phyloP scores from a whole-genome alignment of 2,113 vertebrate genomes.

The Lipophrys pholis region DNA sequence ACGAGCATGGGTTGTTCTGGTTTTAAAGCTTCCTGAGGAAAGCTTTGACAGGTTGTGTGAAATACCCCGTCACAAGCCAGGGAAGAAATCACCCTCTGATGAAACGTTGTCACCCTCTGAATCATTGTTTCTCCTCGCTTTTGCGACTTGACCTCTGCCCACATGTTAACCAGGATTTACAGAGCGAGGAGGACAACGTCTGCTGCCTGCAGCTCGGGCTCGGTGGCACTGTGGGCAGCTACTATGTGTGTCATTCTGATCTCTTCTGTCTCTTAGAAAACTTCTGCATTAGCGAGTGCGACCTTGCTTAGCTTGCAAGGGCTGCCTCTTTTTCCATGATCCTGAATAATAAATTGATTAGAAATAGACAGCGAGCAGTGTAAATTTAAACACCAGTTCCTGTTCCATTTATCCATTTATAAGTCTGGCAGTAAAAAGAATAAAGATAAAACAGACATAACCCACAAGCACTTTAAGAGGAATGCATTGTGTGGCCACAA shows the following conservation, averaged over 20 bases:
- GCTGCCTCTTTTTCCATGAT: conserved; percentile 22
- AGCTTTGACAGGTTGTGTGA: conserved; percentile 54
- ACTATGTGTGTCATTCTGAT: not conserved
- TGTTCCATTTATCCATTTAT: conserved; percentile 31
- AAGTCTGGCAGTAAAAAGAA: conserved; percentile 16
- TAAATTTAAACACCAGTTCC: conserved; percentile 29
- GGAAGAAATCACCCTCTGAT: conserved; percentile 48
- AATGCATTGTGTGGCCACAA: not conserved
- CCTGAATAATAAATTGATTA: conserved; percentile 43
- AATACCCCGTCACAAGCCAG: conserved; percentile 44
- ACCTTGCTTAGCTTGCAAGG: conserved; percentile 31
- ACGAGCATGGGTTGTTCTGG: conserved; percentile 42
- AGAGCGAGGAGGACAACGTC: not conserved
- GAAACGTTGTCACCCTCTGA: conserved; percentile 64
- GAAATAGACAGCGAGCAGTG: conserved; percentile 21
- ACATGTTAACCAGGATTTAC: conserved; percentile 25
- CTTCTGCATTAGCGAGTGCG: conserved; percentile 16
- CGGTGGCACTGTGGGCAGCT: not conserved
- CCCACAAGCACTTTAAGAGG: conserved; percentile 26
- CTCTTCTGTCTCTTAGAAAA: conserved; percentile 14
- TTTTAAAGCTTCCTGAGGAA: conserved; percentile 45
- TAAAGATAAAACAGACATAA: not conserved
- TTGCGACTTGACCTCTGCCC: conserved; percentile 40
- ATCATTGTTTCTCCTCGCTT: conserved; percentile 43
- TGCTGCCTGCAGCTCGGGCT: not conserved